Evolutionary conservation across 1,140 invertebrate species (phyloP).

Genomic region (Zophobas atratus): DNA sequence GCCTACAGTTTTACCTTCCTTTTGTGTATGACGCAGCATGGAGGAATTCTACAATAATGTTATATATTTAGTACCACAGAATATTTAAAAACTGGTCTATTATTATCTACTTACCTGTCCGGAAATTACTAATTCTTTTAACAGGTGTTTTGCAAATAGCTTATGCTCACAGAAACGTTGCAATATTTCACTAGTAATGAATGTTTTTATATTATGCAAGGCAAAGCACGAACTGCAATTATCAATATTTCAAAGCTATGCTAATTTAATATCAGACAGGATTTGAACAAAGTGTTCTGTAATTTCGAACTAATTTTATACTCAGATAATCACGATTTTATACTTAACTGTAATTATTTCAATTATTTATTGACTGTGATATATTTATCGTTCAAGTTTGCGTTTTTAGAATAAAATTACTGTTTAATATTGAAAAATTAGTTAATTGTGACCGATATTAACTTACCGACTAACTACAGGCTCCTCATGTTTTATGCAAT

Average conservation of each 20-base stretch:
- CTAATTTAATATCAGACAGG: slow-evolving; percentile 14
- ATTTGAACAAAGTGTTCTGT: slow-evolving; percentile 37
- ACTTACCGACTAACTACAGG: too few relatives aligned
- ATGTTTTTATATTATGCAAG: slow-evolving; percentile 1
- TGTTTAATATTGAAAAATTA: too few relatives aligned
- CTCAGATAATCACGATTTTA: slow-evolving; percentile 25
- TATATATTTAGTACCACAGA: background rate
- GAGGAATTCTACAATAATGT: background rate
- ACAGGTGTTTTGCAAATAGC: too few relatives aligned
- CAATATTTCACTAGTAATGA: background rate
- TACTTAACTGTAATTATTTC: slow-evolving; percentile 3
- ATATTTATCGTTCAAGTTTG: slow-evolving; percentile 31
- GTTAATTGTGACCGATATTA: too few relatives aligned
- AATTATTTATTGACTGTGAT: slow-evolving; percentile 7
- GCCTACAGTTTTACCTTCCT: too few relatives aligned
- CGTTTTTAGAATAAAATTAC: background rate
- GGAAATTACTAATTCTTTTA: too few relatives aligned
- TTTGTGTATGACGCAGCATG: too few relatives aligned
- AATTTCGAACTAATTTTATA: slow-evolving; percentile 40
- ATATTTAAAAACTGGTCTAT: background rate
- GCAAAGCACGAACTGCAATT: slow-evolving; percentile 21
- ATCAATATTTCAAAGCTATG: slow-evolving; percentile 8
- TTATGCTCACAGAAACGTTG: too few relatives aligned
- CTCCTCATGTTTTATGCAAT: too few relatives aligned
- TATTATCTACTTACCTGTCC: too few relatives aligned